Conservation (phyloP, 2,888 invertebrate species). For the Protodeltote pygarga region DNA sequence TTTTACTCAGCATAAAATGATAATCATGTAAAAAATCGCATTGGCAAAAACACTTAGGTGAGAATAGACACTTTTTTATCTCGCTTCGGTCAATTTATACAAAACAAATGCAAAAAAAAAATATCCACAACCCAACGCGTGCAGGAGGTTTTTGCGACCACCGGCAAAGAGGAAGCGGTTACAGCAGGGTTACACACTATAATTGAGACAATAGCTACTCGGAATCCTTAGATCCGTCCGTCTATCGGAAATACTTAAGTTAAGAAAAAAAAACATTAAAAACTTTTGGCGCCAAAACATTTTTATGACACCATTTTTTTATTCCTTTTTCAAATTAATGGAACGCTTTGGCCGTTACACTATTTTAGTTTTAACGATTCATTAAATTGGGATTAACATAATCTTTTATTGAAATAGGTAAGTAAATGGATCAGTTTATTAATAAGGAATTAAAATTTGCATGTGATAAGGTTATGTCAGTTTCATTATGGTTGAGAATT, state of each 20-base stretch:
- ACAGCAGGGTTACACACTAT: conserved; percentile 52
- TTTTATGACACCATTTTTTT: conserved; percentile 40
- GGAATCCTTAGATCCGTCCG: conserved; percentile 41
- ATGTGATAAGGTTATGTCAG: too few species aligned
- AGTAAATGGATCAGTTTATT: conserved; percentile 11
- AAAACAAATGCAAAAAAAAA: conserved; percentile 41
- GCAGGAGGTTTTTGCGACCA: conserved; percentile 70
- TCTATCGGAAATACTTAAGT: conserved; percentile 66
- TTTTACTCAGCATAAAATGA: too few species aligned
- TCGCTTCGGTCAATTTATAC: conserved; percentile 13
- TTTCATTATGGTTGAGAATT: too few species aligned
- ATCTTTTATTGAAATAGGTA: conserved; percentile 23
- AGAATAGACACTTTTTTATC: background rate
- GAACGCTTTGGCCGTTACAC: conserved; percentile 30
- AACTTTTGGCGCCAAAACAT: conserved; percentile 31
- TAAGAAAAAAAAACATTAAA: conserved; percentile 47
- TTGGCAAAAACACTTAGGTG: background rate
- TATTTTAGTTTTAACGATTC: conserved; percentile 11
- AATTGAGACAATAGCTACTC: conserved; percentile 72
- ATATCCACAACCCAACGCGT: conserved; percentile 40
- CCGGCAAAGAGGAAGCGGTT: conserved; percentile 70
- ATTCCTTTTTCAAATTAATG: conserved; percentile 42
- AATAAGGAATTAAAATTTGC: conserved; percentile 10
- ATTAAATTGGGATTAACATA: conserved; percentile 34
- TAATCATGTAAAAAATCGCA: too few species aligned